Evolutionary conservation across 2,113 vertebrate genomes (phyloP).

Genomic region (Meles meles): DNA sequence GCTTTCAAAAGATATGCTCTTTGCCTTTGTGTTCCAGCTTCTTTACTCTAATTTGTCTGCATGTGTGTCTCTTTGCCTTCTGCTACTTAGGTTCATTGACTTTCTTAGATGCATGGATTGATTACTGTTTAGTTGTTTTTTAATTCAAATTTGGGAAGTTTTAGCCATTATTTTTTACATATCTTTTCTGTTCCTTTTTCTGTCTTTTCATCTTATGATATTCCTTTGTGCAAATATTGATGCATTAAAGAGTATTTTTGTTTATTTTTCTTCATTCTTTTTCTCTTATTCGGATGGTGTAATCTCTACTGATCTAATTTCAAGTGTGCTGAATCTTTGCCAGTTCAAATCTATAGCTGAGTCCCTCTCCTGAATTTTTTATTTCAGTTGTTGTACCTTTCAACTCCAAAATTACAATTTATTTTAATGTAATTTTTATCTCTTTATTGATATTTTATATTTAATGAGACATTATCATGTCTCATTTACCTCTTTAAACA

Average conservation of each 20-base stretch:
- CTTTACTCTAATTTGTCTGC: neutral
- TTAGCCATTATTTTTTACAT: neutral
- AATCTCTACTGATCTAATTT: neutral
- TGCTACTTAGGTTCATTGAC: neutral
- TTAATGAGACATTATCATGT: neutral
- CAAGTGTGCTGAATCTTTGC: neutral
- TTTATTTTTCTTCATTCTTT: neutral
- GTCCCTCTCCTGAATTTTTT: neutral
- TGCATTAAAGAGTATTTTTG: neutral
- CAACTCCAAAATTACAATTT: neutral
- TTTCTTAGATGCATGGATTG: neutral
- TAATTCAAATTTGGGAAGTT: neutral
- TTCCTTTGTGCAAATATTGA: rapidly evolving
- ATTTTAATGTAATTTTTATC: neutral
- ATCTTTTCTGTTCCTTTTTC: neutral
- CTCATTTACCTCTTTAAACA: neutral
- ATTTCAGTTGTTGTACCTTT: neutral
- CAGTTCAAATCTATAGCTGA: neutral
- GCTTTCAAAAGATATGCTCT: neutral
- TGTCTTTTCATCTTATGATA: neutral
- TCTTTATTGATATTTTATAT: neutral
- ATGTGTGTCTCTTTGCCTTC: neutral
- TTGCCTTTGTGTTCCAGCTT: neutral
- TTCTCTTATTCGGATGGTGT: neutral
- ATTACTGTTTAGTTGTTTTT: neutral